Conservation (phyloP, 2,888 invertebrate species). For the Oligia strigilis region DNA sequence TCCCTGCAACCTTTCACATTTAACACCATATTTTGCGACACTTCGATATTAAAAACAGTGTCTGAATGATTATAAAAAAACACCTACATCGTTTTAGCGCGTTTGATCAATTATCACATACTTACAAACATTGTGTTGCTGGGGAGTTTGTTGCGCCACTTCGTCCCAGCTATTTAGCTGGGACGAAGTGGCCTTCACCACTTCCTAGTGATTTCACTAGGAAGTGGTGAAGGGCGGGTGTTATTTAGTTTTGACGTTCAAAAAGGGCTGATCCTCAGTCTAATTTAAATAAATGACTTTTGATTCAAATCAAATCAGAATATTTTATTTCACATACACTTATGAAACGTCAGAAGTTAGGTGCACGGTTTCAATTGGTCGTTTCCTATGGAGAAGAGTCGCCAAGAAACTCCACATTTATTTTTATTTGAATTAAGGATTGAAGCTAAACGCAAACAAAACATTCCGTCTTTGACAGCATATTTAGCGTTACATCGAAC, state of each 20-base stretch:
- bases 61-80: neutral
- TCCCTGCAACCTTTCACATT: neutral
- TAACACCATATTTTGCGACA: neutral
- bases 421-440: neutral
- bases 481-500: conserved; percentile 54
- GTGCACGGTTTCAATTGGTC: too few relatives aligned
- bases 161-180: neutral
- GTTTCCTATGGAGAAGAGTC: neutral
- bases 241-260: neutral
- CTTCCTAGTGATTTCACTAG: too few relatives aligned
- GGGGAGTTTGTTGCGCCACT: neutral
- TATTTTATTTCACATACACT: neutral
- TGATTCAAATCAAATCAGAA: too few relatives aligned
- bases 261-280: too few relatives aligned
- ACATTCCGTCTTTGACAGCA: conserved; percentile 14
- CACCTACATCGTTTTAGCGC: too few relatives aligned
- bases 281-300: too few relatives aligned
- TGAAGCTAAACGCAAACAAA: neutral
- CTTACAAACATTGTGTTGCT: neutral
- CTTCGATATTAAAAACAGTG: neutral
- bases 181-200: too few relatives aligned
- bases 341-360: too few relatives aligned
- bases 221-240: neutral
- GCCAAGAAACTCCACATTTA: too few relatives aligned
- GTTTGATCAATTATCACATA: neutral